Evolutionary conservation across 1,140 invertebrate genomes (phyloP), one percentile per base, ranked within the genome.

Genomic region (Anastrepha ludens): DNA sequence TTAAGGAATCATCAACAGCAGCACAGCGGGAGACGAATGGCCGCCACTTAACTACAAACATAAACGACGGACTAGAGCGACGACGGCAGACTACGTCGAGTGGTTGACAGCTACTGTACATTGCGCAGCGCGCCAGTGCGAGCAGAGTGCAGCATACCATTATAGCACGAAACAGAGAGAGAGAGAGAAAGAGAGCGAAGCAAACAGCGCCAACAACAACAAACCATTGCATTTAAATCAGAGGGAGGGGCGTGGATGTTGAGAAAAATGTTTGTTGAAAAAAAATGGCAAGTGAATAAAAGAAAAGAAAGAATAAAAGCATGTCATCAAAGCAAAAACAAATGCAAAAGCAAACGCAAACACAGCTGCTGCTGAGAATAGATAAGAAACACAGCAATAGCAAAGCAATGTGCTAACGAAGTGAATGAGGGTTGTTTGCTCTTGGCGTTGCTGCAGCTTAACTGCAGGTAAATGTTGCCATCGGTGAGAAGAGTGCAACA

Each of bases 341-440:
- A 29, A 67, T 29, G 11, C 64, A 67, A 67, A 17, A 13, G 11
- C 67, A 74, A n/a, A 50, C 20, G 17, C 74, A 81, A 81, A 55
- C 74, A 81, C 74, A 81, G 50, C 74, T 81, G 74, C 9, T 39
- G 41, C 55, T 29, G 74, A 81, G 13, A 44, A 81, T 11, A 7
- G 2, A 6, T 44, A 78, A 78, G 44, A 70, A 47, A 29, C 13
- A 70, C 41, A 47, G 20, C 13, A 17, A 50, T 17, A 55, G 20
- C 74, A 29, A 9, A 62, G 15, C n/a, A 81, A 17, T 9, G 3
- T n/a, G n/a, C 47, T 81, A 20, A 78, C 47, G 70, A 78, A 78
- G 74, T 13, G n/a, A 55, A n/a, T 81, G 74, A 81, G 74, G 74
- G 74, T 81, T 81, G 47, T 81, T 81, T 81, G 67, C 67, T 74